Conservation (phyloP, 2,113 vertebrate genomes). For the Grammomys surdaster region DNA sequence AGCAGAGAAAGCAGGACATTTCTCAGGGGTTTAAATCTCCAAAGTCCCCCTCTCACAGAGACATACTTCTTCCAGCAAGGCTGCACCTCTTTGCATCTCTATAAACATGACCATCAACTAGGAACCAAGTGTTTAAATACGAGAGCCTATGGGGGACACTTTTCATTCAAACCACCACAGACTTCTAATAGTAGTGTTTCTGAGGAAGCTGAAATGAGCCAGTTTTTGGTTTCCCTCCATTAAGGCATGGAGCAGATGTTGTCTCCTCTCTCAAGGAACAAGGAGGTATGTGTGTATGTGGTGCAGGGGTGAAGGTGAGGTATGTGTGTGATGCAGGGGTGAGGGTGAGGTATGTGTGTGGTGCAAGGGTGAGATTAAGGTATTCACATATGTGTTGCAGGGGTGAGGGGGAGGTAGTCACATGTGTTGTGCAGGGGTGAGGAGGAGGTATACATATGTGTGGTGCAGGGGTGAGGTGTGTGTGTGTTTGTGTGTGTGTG, state of each 20-base stretch:
- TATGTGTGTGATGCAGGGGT: too few species aligned
- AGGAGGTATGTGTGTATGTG: neutral
- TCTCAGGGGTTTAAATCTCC: neutral
- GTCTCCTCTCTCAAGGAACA: neutral
- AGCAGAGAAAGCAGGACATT: neutral
- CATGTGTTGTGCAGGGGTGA: too few species aligned
- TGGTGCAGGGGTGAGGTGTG: too few species aligned
- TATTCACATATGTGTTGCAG: too few species aligned
- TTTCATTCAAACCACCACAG: neutral
- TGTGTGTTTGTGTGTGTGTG: too few species aligned
- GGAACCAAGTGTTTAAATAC: neutral
- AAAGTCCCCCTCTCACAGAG: neutral
- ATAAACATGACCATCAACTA: neutral
- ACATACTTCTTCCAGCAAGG: neutral
- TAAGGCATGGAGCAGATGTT: neutral
- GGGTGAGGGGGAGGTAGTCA: too few species aligned
- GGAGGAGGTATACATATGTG: too few species aligned
- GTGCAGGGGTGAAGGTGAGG: too few species aligned
- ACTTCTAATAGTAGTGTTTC: neutral
- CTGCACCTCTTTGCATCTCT: neutral
- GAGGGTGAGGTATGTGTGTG: too few species aligned
- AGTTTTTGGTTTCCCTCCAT: neutral
- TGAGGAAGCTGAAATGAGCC: neutral
- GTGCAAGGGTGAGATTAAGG: too few species aligned
- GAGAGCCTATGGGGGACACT: neutral